These are phyloP conservation scores for Rhagologus leucostigma DNA, from an alignment of 2,113 vertebrate genomes.

Conservation along the genomic window DNA sequence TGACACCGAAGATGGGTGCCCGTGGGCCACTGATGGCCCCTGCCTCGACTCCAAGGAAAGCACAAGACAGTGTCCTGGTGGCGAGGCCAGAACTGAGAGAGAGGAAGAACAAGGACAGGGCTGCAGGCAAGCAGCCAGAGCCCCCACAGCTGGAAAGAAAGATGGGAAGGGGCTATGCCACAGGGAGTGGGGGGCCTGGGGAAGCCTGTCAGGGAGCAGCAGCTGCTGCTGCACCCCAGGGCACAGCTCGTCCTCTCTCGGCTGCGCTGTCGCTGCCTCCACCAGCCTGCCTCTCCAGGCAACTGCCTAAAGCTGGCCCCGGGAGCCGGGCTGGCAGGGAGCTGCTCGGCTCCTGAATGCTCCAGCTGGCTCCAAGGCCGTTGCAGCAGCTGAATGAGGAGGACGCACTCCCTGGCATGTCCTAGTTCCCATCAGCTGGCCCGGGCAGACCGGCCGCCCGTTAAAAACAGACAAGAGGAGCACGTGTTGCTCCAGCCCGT, in stretches of 20 bases:
- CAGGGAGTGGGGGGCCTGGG: neutral
- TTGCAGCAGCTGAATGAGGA: neutral
- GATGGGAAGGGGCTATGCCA: neutral
- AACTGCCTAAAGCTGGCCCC: neutral
- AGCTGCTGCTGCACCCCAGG: conserved; percentile 9
- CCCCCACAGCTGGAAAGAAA: neutral
- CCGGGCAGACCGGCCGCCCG: neutral
- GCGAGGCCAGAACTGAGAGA: rapidly evolving
- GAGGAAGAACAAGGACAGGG: neutral
- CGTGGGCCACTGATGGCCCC: neutral
- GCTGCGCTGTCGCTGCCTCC: neutral
- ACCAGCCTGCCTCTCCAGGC: neutral
- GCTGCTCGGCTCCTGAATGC: neutral
- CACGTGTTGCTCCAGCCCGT: neutral
- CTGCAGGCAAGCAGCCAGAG: neutral
- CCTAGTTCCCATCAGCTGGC: conserved; percentile 53
- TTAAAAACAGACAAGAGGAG: neutral
- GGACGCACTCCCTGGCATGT: neutral
- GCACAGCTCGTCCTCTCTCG: neutral
- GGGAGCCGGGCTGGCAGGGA: neutral
- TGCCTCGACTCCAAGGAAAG: neutral
- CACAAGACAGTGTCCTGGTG: rapidly evolving
- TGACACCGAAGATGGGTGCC: neutral
- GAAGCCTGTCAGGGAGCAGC: conserved; percentile 2
- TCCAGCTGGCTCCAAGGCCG: neutral